These are phyloP conservation scores for Rotaria socialis DNA, from an alignment of 2,888 invertebrate genomes.

Conservation along the genomic window DNA sequence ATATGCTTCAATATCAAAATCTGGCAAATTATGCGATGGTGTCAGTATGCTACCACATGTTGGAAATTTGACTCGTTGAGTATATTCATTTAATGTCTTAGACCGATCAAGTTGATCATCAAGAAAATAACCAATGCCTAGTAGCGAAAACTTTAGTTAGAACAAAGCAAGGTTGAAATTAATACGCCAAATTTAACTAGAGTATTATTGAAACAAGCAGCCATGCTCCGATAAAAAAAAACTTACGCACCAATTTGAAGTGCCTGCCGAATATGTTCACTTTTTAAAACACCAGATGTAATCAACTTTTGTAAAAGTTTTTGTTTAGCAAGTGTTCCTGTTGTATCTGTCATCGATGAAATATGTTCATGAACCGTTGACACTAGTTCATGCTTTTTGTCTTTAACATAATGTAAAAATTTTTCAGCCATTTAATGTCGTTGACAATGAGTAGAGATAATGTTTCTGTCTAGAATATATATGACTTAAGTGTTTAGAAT, in stretches of 20 bases:
- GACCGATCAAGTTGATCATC: neutral
- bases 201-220: too few species aligned
- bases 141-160: neutral
- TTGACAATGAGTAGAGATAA: neutral
- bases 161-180: too few species aligned
- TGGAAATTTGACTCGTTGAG: constrained; percentile 14
- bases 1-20: constrained; percentile 32
- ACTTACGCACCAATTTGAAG: neutral
- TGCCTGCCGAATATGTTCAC: constrained; percentile 18
- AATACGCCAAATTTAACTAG: too few species aligned
- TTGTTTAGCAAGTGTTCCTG: neutral
- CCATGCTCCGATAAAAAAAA: too few species aligned
- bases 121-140: constrained; percentile 1
- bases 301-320: neutral
- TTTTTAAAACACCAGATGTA: neutral
- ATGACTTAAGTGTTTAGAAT: too few species aligned
- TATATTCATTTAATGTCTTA: neutral
- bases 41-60: neutral
- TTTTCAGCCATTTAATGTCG: neutral
- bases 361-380: neutral
- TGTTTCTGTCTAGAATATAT: too few species aligned
- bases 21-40: neutral
- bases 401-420: neutral
- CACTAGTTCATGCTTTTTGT: neutral
- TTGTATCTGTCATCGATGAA: neutral